A percentile compares a stretch with the other conserved stretches of the same genome.
Conservation (phyloP, 2,888 invertebrate species). For the Frankliniella intonsa region DNA sequence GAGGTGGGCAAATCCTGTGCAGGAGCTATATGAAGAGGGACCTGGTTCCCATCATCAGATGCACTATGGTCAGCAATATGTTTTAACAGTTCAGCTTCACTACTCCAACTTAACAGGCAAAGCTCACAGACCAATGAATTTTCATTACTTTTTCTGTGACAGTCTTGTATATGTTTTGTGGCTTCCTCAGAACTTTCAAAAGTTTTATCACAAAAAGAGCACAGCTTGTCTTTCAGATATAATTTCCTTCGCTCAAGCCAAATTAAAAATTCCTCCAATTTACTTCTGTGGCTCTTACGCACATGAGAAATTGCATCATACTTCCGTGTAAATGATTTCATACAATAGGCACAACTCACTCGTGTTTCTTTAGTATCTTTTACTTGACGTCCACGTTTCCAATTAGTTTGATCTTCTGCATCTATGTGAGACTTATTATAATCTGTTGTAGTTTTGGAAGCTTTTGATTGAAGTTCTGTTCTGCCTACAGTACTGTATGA, state of each 20-base stretch:
- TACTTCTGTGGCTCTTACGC: neutral
- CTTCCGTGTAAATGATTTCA: neutral
- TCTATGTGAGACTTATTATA: neutral
- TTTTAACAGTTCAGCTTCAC: neutral
- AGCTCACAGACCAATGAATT: neutral
- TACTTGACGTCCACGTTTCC: neutral
- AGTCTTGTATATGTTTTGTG: neutral
- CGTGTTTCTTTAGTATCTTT: neutral
- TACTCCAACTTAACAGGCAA: neutral
- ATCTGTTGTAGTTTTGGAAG: neutral
- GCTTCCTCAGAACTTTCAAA: neutral
- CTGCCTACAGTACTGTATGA: neutral
- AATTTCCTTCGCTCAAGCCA: neutral
- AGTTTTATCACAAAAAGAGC: neutral
- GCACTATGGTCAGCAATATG: conserved; percentile 1
- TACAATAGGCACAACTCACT: conserved; percentile 4
- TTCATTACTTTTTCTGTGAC: neutral
- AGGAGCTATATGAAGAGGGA: neutral
- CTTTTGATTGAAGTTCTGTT: neutral
- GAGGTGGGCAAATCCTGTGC: too few species aligned
- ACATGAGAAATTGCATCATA: conserved; percentile 3
- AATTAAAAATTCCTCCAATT: neutral
- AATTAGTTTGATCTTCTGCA: neutral
- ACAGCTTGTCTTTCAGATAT: neutral
- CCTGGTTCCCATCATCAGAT: neutral